Base-by-base conservation (phyloP, 1,140 invertebrate species). In the Drosophila lini region DNA sequence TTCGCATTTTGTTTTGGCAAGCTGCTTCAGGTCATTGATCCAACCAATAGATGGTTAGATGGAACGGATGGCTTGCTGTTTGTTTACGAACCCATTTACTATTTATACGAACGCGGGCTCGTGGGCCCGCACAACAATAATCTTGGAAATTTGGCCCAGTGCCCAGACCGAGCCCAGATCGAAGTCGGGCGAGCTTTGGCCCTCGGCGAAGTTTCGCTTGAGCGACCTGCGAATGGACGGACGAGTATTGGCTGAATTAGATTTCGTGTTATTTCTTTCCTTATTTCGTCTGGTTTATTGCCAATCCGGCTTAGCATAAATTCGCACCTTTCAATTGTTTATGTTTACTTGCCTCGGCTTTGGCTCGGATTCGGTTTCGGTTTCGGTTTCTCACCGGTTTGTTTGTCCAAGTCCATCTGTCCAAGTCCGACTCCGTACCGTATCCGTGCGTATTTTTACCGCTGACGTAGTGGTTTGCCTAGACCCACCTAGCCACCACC, bases 301-400 rank as follows among this genome's bases (percentile, higher is more conserved):
- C 9, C 77, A 80, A 86, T 89, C 83, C 83, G 68, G 55, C 76
- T 89, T 89, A 80, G 75, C 80, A 89, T 89, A 89, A 88, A 81
- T 88, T 88, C 85, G 84, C 84, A 88, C 84, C 84, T 88, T 81
- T 84, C 69, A 75, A 84, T 81, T 89, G 76, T 88, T 88, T 81
- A 76, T 80, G 83, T 82, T 79, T 76, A 76, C 75, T 52, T 68
- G 53, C 56, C 38, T 48, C 52, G 50, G 38, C 74, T 64, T 62
- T 62, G 61, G 52, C 32, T 65, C 38, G 5, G 40, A 38, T 34
- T 63, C 48, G 53, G 34, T 15, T 31, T 67, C 47, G 16, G 34
- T 28, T 45, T 63, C 59, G 31, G 62, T 61, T n/a, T 67, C 65
- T 44, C 65, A 69, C 62, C 65, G 62, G 65, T 53, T 69, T 69